phyloP scores from a whole-genome alignment of 2,888 invertebrate species.

The Orthosia cruda region DNA sequence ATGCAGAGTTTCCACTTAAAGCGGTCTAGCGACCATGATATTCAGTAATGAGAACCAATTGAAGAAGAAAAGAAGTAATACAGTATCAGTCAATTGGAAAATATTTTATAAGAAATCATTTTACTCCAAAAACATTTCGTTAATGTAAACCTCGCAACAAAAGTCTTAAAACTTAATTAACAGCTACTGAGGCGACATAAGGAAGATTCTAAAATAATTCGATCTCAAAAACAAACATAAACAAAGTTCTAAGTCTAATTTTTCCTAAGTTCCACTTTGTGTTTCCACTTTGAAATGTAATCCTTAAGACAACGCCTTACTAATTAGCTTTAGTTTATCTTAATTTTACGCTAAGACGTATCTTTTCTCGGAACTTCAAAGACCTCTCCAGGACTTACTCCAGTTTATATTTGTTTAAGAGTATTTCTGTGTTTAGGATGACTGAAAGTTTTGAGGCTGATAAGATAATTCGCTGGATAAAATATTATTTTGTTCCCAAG shows the following conservation, averaged over 20 bases:
- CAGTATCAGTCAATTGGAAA: too few relatives aligned
- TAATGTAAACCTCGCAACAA: too few relatives aligned
- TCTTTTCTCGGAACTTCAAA: constrained; percentile 17
- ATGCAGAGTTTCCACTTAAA: too few relatives aligned
- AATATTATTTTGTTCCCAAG: background rate
- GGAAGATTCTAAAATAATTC: constrained; percentile 8
- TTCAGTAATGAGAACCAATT: too few relatives aligned
- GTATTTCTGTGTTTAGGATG: constrained; percentile 13
- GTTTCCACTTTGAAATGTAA: constrained; percentile 57
- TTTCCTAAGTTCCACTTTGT: constrained; percentile 35
- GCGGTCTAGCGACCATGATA: too few relatives aligned
- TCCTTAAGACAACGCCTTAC: constrained; percentile 51
- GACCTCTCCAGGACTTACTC: background rate
- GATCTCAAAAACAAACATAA: constrained; percentile 19
- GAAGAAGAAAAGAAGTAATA: too few relatives aligned
- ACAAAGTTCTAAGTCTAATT: constrained; percentile 38
- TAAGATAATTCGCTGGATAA: background rate
- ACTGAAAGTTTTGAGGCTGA: background rate
- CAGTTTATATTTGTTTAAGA: constrained; percentile 6
- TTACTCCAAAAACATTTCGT: too few relatives aligned
- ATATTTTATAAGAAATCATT: too few relatives aligned
- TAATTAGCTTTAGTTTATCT: constrained; percentile 54
- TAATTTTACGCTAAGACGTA: constrained; percentile 44
- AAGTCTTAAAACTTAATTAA: background rate
- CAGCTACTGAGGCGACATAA: background rate